Evolutionary conservation across 2,888 invertebrate genomes (phyloP).

Genomic region (Lasioglossum zephyrum): DNA sequence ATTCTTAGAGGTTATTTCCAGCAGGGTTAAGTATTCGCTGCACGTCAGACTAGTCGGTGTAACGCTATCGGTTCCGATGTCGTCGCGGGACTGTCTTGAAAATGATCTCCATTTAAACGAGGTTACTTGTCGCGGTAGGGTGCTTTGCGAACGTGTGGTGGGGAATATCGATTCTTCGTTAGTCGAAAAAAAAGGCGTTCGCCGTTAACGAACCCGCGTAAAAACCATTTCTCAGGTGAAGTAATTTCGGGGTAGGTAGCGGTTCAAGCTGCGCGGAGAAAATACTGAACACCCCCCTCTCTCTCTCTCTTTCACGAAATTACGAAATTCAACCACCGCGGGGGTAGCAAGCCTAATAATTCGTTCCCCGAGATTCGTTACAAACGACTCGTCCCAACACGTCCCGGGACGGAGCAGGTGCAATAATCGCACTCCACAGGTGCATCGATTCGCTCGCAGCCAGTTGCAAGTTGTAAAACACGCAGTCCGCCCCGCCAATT

Average conservation of each 20-base stretch:
- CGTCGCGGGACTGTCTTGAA: not conserved
- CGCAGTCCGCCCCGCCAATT: not conserved
- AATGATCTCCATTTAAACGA: constrained; percentile 1
- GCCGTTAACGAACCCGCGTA: not conserved
- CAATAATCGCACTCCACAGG: constrained; percentile 3
- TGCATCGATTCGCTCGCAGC: constrained; percentile 8
- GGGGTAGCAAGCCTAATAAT: not conserved
- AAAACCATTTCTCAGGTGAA: not conserved
- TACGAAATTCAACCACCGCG: not conserved
- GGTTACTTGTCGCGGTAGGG: not conserved
- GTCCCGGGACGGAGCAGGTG: constrained; percentile 13
- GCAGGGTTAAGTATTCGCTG: not conserved
- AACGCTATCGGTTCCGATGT: not conserved
- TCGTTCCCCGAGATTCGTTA: constrained; percentile 4
- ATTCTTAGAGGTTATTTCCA: not conserved
- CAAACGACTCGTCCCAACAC: constrained; percentile 2
- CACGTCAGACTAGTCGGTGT: not conserved
- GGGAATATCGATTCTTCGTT: not conserved
- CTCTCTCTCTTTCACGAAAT: not conserved
- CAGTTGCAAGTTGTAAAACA: constrained; percentile 5
- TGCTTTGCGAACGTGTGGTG: not conserved
- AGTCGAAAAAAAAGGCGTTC: not conserved
- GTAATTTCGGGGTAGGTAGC: not conserved
- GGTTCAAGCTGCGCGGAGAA: not conserved
- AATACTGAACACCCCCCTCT: not conserved